phyloP scores from a whole-genome alignment of 2,797 vertebrate species.

The Lepidocolaptes lacrymiger region DNA sequence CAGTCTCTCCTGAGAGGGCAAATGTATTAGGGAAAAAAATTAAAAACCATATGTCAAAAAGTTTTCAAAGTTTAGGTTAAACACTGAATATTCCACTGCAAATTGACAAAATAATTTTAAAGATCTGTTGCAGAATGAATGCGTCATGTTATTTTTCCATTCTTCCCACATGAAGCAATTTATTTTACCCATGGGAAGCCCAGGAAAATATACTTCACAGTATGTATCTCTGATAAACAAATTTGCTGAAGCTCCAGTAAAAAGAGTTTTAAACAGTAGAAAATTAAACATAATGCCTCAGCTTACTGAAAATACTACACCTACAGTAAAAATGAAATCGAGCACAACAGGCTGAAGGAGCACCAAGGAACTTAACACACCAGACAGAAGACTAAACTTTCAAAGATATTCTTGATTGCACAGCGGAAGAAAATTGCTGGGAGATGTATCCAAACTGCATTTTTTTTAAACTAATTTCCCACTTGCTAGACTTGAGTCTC shows the following conservation, averaged over 20 bases:
- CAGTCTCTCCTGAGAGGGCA: background rate
- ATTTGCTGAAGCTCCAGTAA: background rate
- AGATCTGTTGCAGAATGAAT: background rate
- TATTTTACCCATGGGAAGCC: background rate
- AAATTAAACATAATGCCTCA: constrained; percentile 35
- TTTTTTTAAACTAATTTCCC: background rate
- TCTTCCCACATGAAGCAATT: background rate
- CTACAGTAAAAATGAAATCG: constrained; percentile 24
- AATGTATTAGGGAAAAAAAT: background rate
- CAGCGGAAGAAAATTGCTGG: background rate
- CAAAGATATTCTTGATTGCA: background rate
- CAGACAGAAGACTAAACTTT: background rate
- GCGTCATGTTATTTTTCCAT: background rate
- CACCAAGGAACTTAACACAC: background rate
- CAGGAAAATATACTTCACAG: background rate
- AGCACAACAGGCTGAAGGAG: background rate
- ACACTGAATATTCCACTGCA: background rate
- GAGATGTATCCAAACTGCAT: background rate
- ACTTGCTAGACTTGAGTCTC: background rate
- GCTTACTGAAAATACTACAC: background rate
- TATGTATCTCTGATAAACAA: constrained; percentile 14
- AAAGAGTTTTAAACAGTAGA: constrained; percentile 26
- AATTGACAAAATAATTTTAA: background rate
- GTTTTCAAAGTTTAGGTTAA: background rate
- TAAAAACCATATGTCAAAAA: background rate